These are phyloP conservation scores for Arizona elegans DNA, from an alignment of 2,113 vertebrate species.

Conservation along the genomic window DNA sequence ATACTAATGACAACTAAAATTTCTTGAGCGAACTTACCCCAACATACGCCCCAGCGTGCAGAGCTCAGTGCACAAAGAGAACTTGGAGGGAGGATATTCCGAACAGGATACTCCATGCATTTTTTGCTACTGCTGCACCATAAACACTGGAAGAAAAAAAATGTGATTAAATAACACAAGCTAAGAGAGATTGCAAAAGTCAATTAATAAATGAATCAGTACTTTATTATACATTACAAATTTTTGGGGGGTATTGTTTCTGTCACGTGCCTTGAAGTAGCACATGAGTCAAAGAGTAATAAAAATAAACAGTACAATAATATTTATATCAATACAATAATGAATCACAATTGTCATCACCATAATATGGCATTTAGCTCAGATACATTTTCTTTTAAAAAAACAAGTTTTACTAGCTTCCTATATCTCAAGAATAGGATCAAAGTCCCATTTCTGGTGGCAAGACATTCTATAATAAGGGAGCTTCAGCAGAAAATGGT, in stretches of 20 bases:
- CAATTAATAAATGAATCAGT: neutral
- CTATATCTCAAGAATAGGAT: neutral
- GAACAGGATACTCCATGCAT: conserved; percentile 83
- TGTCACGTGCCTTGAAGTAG: neutral
- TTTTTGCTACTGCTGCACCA: conserved; percentile 81
- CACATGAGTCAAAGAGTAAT: neutral
- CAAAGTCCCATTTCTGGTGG: neutral
- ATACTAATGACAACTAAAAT: neutral
- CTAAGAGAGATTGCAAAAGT: no score
- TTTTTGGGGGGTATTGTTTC: neutral
- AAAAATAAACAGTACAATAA: neutral
- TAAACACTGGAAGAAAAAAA: conserved; percentile 76
- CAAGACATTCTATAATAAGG: neutral
- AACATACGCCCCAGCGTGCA: conserved; percentile 92
- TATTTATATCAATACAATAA: neutral
- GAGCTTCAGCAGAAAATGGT: neutral
- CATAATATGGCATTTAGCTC: neutral
- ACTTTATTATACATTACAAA: neutral
- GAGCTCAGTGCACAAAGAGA: conserved; percentile 79
- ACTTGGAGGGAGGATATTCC: conserved; percentile 77
- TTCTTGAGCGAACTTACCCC: conserved; percentile 75
- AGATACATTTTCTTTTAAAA: neutral
- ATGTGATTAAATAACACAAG: rapidly evolving
- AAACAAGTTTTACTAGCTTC: neutral
- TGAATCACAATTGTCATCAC: neutral